Conservation (phyloP, 2,888 invertebrate species). For the Agriopis marginaria region DNA sequence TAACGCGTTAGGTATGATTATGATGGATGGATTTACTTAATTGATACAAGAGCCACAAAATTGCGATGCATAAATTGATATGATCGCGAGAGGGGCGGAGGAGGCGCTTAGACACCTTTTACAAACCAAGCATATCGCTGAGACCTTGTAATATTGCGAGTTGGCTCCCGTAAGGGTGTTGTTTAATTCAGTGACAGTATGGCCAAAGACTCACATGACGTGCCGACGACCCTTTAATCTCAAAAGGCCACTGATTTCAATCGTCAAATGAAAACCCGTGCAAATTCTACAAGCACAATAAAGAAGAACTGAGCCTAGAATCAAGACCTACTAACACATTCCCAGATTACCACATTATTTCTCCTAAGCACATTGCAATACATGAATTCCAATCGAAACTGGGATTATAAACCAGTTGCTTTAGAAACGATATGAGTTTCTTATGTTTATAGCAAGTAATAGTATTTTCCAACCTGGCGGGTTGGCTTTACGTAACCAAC, state of each 20-base stretch:
- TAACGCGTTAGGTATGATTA: conserved; percentile 56
- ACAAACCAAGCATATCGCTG: not conserved
- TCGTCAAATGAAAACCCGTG: not conserved
- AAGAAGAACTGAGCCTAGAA: conserved; percentile 8
- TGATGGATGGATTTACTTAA: conserved; percentile 67
- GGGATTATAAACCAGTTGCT: conserved; percentile 10
- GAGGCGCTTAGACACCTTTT: conserved; percentile 6
- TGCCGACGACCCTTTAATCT: no score
- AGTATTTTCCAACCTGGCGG: conserved; percentile 16
- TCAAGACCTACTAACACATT: conserved; percentile 28
- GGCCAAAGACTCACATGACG: no score
- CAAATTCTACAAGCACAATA: not conserved
- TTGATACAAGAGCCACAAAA: conserved; percentile 50
- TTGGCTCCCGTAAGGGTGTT: not conserved
- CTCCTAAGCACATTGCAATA: conserved; percentile 23
- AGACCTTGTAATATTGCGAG: not conserved
- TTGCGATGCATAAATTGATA: conserved; percentile 23
- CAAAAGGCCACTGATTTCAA: not conserved
- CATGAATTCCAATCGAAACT: conserved; percentile 26
- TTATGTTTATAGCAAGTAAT: conserved; percentile 11
- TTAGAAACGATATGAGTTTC: conserved; percentile 15
- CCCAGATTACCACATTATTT: conserved; percentile 21
- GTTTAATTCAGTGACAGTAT: not conserved
- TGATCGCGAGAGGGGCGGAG: conserved; percentile 1
- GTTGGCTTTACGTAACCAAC: conserved; percentile 30